Evolutionary conservation across 2,888 invertebrate species (phyloP).

Genomic region (Bugula neritina): DNA sequence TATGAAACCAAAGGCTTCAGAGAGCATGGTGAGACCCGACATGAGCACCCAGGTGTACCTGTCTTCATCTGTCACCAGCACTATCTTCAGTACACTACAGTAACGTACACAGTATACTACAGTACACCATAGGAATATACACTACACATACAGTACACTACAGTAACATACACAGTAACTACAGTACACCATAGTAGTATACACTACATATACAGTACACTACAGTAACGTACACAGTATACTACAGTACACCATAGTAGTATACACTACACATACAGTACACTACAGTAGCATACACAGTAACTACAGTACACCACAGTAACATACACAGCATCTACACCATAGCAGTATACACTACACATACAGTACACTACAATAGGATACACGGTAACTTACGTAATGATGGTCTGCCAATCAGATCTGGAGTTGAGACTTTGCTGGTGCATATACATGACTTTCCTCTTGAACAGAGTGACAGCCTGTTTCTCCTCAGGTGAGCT

Average conservation of each 20-base stretch:
- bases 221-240: conserved; percentile 33
- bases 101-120: conserved; percentile 27
- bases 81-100: conserved; percentile 67
- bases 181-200: background rate
- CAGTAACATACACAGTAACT: background rate
- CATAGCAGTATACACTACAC: background rate
- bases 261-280: background rate
- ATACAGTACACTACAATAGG: background rate
- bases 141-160: background rate
- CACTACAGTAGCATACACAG: background rate
- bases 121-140: background rate
- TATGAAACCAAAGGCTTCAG: conserved; percentile 79
- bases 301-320: too few species aligned
- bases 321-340: background rate
- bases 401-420: conserved; percentile 87
- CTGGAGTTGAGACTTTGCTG: conserved; percentile 81
- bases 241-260: conserved; percentile 21
- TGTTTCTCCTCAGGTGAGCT: conserved; percentile 69
- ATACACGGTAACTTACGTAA: conserved; percentile 55
- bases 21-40: conserved; percentile 74
- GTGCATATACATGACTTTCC: conserved; percentile 80
- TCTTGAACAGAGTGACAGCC: conserved; percentile 77
- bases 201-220: conserved; percentile 54
- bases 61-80: conserved; percentile 84
- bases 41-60: conserved; percentile 82